Conservation (phyloP, 2,797 vertebrate genomes). For the Acomys russatus region DNA sequence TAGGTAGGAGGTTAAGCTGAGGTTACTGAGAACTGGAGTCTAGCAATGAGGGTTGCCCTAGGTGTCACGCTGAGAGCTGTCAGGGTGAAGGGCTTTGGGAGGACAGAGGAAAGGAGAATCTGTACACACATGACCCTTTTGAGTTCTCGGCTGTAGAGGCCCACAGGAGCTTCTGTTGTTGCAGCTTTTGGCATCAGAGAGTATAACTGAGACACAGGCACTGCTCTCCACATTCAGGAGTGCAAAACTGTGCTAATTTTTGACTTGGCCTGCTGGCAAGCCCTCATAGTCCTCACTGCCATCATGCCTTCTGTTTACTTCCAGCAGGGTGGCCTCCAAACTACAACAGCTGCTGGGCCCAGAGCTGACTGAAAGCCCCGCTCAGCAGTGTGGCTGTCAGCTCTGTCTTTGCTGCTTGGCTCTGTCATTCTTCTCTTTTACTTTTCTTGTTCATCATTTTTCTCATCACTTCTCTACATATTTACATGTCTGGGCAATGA, state of each 20-base stretch:
- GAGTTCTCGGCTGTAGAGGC: not conserved
- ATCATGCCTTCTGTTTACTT: not conserved
- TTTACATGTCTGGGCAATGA: not conserved
- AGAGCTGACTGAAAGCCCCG: not conserved
- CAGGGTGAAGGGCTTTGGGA: not conserved
- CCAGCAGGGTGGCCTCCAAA: not conserved
- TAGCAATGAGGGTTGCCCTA: not conserved
- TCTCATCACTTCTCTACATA: not conserved
- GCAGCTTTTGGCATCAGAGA: not conserved
- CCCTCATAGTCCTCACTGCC: constrained; percentile 1
- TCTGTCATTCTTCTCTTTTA: not conserved
- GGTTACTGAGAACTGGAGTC: not conserved
- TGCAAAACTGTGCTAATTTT: constrained; percentile 49
- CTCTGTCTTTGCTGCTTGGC: not conserved
- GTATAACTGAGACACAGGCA: not conserved
- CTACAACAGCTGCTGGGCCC: not conserved
- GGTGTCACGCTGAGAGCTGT: not conserved
- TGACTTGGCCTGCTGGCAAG: not conserved
- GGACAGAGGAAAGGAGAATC: not conserved
- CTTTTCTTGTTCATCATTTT: not conserved
- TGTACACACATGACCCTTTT: not conserved
- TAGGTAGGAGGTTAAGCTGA: not conserved
- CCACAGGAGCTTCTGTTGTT: not conserved
- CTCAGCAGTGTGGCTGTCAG: constrained; percentile 1
- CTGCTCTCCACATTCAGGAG: not conserved